A percentile compares a stretch with the other conserved stretches of the same genome.
phyloP scores from a whole-genome alignment of 2,113 vertebrate species.

The Terrapene triunguis region DNA sequence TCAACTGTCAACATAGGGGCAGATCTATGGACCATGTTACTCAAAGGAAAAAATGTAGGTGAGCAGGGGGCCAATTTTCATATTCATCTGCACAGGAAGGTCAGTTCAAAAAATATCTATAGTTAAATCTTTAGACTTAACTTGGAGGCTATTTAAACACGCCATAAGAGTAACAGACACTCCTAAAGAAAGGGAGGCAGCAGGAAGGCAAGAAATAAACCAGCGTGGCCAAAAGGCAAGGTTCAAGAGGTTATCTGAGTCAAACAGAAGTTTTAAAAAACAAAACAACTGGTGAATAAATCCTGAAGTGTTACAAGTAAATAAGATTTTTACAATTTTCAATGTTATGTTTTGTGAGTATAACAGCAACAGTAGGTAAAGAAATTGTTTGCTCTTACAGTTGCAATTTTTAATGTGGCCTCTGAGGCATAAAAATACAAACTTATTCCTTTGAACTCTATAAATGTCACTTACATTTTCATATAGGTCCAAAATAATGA shows the following conservation, averaged over 20 bases:
- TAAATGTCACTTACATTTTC: background rate
- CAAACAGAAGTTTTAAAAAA: background rate
- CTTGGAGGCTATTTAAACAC: background rate
- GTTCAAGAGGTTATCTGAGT: background rate
- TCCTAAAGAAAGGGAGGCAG: background rate
- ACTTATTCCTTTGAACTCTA: background rate
- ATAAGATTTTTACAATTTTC: background rate
- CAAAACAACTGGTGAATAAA: background rate
- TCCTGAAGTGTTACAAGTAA: background rate
- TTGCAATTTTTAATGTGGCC: background rate
- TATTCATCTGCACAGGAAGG: background rate
- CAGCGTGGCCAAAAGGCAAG: background rate
- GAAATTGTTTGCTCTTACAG: background rate
- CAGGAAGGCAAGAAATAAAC: background rate
- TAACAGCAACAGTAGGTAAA: background rate
- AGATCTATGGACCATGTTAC: background rate
- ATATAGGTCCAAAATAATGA: background rate
- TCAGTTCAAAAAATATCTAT: background rate
- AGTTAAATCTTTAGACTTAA: accelerated
- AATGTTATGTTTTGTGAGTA: background rate
- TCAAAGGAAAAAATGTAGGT: background rate
- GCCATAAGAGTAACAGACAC: background rate
- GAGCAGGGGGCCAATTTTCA: background rate
- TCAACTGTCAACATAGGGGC: background rate
- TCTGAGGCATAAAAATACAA: background rate